A percentile compares a stretch with the other conserved stretches of the same genome.
Evolutionary conservation across 2,888 invertebrate species (phyloP).

Genomic region (Amphipyra berbera): DNA sequence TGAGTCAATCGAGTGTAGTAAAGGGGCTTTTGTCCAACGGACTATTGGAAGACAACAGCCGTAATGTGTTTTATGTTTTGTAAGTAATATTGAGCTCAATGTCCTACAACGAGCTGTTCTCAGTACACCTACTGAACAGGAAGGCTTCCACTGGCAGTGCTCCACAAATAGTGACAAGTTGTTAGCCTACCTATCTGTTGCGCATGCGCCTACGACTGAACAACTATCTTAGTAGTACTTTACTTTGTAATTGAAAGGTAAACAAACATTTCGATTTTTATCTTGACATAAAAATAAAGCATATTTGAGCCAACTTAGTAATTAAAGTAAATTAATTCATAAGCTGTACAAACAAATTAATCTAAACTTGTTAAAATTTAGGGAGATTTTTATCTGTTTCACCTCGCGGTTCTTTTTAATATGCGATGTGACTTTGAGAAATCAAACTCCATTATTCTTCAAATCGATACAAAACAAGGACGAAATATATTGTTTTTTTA

Average conservation of each 20-base stretch:
- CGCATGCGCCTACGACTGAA: conserved; percentile 25
- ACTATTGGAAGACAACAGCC: background rate
- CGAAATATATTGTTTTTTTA: background rate
- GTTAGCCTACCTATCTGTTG: conserved; percentile 12
- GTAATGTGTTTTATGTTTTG: too few relatives aligned
- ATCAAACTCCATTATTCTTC: conserved; percentile 25
- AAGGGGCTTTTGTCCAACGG: too few relatives aligned
- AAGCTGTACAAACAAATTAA: background rate
- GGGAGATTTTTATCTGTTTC: background rate
- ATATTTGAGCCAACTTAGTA: too few relatives aligned
- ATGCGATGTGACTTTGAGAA: conserved; percentile 25
- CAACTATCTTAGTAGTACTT: conserved; percentile 7
- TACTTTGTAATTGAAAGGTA: conserved; percentile 14
- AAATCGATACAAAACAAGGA: conserved; percentile 18
- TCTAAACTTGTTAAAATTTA: background rate
- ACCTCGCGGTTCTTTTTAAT: background rate
- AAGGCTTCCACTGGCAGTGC: conserved; percentile 3
- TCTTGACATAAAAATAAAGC: too few relatives aligned
- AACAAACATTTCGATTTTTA: background rate
- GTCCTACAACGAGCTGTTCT: background rate
- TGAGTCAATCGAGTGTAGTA: too few relatives aligned
- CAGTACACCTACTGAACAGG: conserved; percentile 24
- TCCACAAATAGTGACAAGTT: conserved; percentile 12
- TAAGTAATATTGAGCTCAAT: background rate
- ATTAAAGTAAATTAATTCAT: too few relatives aligned